Evolutionary conservation across 2,888 invertebrate species (phyloP), one percentile per base, ranked within the genome.

Genomic region (Lepetodrilus schrolli): DNA sequence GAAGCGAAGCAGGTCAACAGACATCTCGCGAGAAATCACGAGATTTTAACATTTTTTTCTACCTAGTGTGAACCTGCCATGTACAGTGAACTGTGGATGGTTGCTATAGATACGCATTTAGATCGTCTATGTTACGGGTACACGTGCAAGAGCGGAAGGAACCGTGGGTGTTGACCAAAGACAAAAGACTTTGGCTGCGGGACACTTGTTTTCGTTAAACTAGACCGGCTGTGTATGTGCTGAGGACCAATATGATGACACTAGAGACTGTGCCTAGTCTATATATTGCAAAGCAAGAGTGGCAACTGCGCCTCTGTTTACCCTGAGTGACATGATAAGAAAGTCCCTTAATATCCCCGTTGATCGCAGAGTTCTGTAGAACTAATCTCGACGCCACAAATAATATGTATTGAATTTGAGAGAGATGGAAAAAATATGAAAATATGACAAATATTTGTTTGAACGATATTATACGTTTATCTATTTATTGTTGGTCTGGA

Each of bases 31-130:
- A 8, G 17, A 43, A 43, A 43, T 43, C 7, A 17, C 43, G 43
- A 43, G 43, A 43, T 43, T 43, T 43, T 43, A 17, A 17, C n/a
- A 43, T 17, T 43, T 43, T n/a, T 43, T 43, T 43, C 43, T 43
- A 43, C 43, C 43, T 43, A 17, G n/a, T 43, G 43, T 43, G n/a
- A n/a, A n/a, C n/a, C 43, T 43, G 43, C 43, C n/a, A 43, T 43
- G 43, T 17, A 43, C 43, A 43, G 17, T n/a, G 17, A 17, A 43
- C 43, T 43, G 43, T 4, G 17, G 17, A 5, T 2, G 10, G 43
- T 43, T 43, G 43, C 43, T 58, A 8, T 26, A 58, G 13, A 7
- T 58, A n/a, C n/a, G 58, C 58, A 58, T 58, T 58, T 58, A 58
- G 48, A 48, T 21, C 4, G 8, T 30, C 26, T 58, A 13, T 58